phyloP scores from a whole-genome alignment of 2,113 vertebrate genomes.

The Cyprinus carpio region DNA sequence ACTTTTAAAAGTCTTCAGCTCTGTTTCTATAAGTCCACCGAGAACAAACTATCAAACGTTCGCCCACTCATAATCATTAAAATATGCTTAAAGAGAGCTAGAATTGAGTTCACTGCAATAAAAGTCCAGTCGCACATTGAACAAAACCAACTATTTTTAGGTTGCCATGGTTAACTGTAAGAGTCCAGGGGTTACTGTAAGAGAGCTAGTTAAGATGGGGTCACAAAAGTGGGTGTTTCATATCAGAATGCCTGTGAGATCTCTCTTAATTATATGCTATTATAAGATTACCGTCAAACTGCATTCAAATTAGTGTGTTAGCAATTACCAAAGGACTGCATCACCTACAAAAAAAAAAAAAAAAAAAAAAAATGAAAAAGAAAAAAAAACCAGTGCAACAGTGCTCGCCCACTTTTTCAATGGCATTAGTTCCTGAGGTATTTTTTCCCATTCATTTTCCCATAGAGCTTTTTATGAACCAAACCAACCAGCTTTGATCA shows the following conservation, averaged over 20 bases:
- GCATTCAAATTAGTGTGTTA: not conserved
- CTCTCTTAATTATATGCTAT: not conserved
- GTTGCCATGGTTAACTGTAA: not conserved
- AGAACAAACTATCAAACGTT: constrained; percentile 5
- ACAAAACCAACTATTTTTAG: not conserved
- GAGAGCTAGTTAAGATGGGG: not conserved
- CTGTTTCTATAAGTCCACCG: not conserved
- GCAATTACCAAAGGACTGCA: not conserved
- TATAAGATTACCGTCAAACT: not conserved
- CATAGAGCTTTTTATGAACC: not conserved
- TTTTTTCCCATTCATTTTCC: not conserved
- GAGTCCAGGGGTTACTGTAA: not conserved
- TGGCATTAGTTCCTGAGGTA: not conserved
- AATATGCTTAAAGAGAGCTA: constrained; percentile 1
- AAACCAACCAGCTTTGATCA: not conserved
- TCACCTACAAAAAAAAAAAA: not conserved
- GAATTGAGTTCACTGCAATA: not conserved
- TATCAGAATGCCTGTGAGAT: not conserved
- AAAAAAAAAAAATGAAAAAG: not conserved
- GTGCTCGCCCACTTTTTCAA: not conserved
- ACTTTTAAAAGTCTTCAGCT: constrained; percentile 47
- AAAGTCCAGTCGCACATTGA: not conserved
- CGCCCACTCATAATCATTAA: constrained; percentile 19
- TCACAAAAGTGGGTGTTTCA: not conserved
- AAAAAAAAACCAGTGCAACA: not conserved